These are phyloP conservation scores for Mormyrops boulengeri DNA, from an alignment of 2,797 vertebrate genomes.

Conservation along the genomic window DNA sequence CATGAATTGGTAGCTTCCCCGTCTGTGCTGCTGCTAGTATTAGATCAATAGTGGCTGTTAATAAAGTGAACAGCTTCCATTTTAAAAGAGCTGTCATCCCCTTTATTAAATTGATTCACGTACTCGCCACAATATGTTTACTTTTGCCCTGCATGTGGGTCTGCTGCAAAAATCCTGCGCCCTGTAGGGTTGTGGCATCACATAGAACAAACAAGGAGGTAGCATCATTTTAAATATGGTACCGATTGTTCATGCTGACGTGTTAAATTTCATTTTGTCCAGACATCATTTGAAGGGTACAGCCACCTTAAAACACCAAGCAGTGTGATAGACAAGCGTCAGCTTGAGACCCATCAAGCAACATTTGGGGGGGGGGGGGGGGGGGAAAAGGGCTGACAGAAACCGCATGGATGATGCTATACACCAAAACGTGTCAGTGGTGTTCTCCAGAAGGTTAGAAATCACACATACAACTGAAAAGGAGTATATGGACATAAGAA, in stretches of 20 bases:
- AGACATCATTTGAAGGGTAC: background rate
- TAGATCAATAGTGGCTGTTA: background rate
- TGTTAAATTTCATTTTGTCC: background rate
- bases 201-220: background rate
- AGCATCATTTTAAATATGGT: background rate
- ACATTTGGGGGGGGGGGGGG: constrained; percentile 4
- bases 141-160: background rate
- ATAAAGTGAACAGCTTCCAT: background rate
- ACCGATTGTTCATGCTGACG: background rate
- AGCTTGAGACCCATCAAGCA: constrained; percentile 38
- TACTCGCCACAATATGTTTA: background rate
- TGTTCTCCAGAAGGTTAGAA: background rate
- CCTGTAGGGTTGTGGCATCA: background rate
- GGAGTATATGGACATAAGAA: background rate
- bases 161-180: background rate
- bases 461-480: background rate
- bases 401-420: constrained; percentile 11
- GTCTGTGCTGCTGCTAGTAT: background rate
- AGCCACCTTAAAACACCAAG: constrained; percentile 23
- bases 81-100: background rate
- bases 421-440: background rate
- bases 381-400: constrained; percentile 45
- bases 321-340: constrained; percentile 30
- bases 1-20: background rate
- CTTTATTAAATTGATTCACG: background rate